These are phyloP conservation scores for Chrysoperla carnea DNA, from an alignment of 1,140 invertebrate species.

Conservation along the genomic window DNA sequence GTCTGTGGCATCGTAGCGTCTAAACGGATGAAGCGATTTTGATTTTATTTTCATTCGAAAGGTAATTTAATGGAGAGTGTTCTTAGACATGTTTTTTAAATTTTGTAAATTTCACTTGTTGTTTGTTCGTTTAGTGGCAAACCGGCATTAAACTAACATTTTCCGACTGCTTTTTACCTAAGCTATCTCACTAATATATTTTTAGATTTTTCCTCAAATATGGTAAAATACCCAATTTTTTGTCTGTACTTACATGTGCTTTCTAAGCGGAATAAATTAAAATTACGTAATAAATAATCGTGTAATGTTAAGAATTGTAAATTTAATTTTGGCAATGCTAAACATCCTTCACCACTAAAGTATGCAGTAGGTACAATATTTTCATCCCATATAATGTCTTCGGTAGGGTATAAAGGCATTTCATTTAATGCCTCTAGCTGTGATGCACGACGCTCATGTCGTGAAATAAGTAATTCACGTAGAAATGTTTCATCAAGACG, in stretches of 20 bases:
- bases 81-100: too few relatives aligned
- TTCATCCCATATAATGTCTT: conserved; percentile 98
- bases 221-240: conserved; percentile 2
- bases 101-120: too few relatives aligned
- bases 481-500: conserved; percentile 64
- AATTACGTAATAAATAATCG: conserved; percentile 95
- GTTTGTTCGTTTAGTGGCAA: too few relatives aligned
- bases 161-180: not conserved
- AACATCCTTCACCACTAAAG: conserved; percentile 84
- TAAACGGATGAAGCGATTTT: too few relatives aligned
- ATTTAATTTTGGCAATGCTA: conserved; percentile 95
- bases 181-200: too few relatives aligned
- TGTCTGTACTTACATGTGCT: conserved; percentile 70
- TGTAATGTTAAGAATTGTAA: conserved; percentile 96
- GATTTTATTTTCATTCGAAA: too few relatives aligned
- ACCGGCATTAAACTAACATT: too few relatives aligned
- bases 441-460: conserved; percentile 76
- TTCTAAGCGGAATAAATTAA: conserved; percentile 93
- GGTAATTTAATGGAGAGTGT: too few relatives aligned
- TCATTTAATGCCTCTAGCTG: conserved; percentile 91
- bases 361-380: conserved; percentile 96
- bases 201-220: not conserved
- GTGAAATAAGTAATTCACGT: conserved; percentile 68
- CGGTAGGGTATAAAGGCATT: conserved; percentile 97
- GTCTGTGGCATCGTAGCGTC: too few relatives aligned